These are phyloP conservation scores for Platycheirus rosarum DNA, from an alignment of 2,888 invertebrate species.

Conservation along the genomic window DNA sequence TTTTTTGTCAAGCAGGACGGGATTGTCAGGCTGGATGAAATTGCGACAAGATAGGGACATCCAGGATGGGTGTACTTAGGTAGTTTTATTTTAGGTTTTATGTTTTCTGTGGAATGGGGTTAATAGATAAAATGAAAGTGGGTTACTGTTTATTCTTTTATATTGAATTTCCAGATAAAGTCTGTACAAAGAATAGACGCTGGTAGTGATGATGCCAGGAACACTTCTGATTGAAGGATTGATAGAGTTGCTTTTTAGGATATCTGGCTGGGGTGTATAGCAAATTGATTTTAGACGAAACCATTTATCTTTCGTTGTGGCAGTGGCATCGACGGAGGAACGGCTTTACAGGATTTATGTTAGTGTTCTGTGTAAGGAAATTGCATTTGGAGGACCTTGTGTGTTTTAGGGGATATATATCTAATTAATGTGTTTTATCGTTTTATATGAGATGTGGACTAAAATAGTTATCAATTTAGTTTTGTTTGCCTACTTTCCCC, in stretches of 20 bases:
- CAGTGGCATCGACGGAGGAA: conserved; percentile 32
- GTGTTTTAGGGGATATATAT: background rate
- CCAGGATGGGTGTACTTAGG: conserved; percentile 5
- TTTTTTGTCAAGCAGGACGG: conserved; percentile 54
- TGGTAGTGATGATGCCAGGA: conserved; percentile 1
- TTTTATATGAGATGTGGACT: background rate
- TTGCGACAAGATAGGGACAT: conserved; percentile 7
- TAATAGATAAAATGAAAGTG: conserved; percentile 29
- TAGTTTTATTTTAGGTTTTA: background rate
- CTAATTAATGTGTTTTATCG: background rate
- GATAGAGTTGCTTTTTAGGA: conserved; percentile 38
- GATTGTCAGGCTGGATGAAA: conserved; percentile 57
- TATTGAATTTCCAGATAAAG: conserved; percentile 41
- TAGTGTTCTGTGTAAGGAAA: conserved; percentile 5
- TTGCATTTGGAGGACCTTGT: background rate
- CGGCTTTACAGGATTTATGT: conserved; percentile 11
- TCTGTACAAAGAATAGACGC: background rate
- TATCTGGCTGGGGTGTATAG: conserved; percentile 34
- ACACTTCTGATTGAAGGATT: conserved; percentile 53
- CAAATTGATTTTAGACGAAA: conserved; percentile 67
- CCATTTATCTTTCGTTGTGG: conserved; percentile 57
- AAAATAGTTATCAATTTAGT: too few relatives aligned
- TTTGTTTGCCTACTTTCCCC: too few relatives aligned
- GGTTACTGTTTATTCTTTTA: conserved; percentile 30
- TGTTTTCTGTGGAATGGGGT: conserved; percentile 18